Percentiles rank a stretch among this genome's conserved stretches.
Evolutionary conservation across 1,140 invertebrate species (phyloP).

Genomic region (Proctacanthus coquilletti): DNA sequence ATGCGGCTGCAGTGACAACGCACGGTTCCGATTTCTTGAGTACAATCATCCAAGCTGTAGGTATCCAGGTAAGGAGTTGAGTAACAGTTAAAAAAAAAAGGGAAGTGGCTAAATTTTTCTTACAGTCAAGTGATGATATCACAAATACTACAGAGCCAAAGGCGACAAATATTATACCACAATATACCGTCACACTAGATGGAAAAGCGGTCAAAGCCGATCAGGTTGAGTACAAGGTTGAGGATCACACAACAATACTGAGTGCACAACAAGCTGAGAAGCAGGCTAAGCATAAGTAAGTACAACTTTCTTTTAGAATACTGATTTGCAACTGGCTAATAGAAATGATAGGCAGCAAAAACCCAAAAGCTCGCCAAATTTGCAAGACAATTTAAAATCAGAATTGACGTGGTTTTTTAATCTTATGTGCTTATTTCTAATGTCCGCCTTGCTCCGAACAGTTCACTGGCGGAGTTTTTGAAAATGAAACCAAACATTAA

Average conservation of each 20-base stretch:
- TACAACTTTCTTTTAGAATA: too few species aligned
- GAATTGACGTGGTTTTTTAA: too few species aligned
- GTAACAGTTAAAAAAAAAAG: not conserved
- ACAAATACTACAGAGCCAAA: not conserved
- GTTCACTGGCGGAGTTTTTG: slow-evolving; percentile 31
- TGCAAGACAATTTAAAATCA: too few species aligned
- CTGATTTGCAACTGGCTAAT: too few species aligned
- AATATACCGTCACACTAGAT: slow-evolving; percentile 33
- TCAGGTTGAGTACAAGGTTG: slow-evolving; percentile 31
- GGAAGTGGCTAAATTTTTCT: not conserved
- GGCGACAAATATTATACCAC: too few species aligned
- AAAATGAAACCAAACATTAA: slow-evolving; percentile 33
- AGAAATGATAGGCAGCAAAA: too few species aligned
- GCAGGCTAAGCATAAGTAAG: slow-evolving; percentile 23
- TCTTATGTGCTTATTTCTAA: too few species aligned
- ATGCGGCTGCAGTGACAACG: slow-evolving; percentile 12
- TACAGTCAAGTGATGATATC: not conserved
- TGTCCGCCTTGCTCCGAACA: too few species aligned
- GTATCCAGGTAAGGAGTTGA: slow-evolving; percentile 14
- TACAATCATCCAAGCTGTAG: slow-evolving; percentile 26
- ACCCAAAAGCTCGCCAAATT: too few species aligned
- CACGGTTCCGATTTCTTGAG: slow-evolving; percentile 16
- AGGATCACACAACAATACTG: slow-evolving; percentile 29
- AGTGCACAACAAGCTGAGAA: slow-evolving; percentile 30
- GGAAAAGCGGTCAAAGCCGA: slow-evolving; percentile 34